Percentiles rank a stretch among this genome's conserved stretches.
phyloP scores from a whole-genome alignment of 92 coral and sea anemone genomes.

The Phenganax stokvisi region DNA sequence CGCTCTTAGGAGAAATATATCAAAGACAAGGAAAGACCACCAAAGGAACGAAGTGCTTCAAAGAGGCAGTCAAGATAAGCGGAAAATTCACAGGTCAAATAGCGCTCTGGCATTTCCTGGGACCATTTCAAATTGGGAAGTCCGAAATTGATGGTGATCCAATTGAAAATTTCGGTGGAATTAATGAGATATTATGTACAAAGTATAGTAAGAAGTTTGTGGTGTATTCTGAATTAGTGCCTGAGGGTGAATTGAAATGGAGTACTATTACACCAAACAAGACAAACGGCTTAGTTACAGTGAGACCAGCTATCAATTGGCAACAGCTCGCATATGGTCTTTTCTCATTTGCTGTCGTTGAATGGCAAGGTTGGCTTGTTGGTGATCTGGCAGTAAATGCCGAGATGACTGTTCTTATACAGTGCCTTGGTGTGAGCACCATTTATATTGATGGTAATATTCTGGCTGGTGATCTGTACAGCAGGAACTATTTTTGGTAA shows the following conservation, averaged over 20 bases:
- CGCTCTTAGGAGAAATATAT: constrained; percentile 67
- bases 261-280: constrained; percentile 39
- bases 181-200: constrained; percentile 55
- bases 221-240: constrained; percentile 69
- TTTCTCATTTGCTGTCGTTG: constrained; percentile 74
- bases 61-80: constrained; percentile 61
- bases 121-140: constrained; percentile 89
- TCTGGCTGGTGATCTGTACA: constrained; percentile 75
- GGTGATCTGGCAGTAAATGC: constrained; percentile 82
- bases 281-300: constrained; percentile 45
- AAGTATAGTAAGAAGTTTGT: constrained; percentile 59
- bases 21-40: constrained; percentile 47
- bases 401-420: constrained; percentile 60
- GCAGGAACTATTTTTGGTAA: constrained; percentile 77
- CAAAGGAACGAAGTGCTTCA: constrained; percentile 72
- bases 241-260: constrained; percentile 70
- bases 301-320: constrained; percentile 65
- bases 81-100: constrained; percentile 67
- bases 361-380: constrained; percentile 94
- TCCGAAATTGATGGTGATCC: constrained; percentile 96
- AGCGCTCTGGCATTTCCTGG: constrained; percentile 78
- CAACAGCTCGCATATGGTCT: constrained; percentile 64
- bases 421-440: constrained; percentile 70
- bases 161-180: constrained; percentile 84
- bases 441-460: constrained; percentile 65